phyloP scores from a whole-genome alignment of 2,113 vertebrate genomes.

The Campylomormyrus tamandua region DNA sequence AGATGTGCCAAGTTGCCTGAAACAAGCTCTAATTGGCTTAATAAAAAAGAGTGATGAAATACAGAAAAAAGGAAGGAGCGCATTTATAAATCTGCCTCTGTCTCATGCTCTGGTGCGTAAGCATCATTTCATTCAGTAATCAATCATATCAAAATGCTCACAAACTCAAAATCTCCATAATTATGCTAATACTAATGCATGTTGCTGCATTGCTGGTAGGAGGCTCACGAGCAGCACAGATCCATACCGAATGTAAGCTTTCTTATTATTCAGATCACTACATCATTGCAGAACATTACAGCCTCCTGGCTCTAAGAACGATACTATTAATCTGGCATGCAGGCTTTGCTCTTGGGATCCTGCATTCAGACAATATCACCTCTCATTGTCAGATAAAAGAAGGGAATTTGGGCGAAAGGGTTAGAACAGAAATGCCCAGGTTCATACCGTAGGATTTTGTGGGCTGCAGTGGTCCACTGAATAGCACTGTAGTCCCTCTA shows the following conservation, averaged over 20 bases:
- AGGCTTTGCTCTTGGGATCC: not conserved
- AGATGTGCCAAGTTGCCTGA: conserved; percentile 56
- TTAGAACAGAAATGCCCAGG: not conserved
- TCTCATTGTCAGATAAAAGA: not conserved
- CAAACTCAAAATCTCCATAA: not conserved
- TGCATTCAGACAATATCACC: not conserved
- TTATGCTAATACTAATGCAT: not conserved
- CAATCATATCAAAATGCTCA: not conserved
- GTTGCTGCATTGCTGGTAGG: not conserved
- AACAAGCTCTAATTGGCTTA: conserved; percentile 62
- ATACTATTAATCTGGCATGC: not conserved
- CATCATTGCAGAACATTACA: not conserved
- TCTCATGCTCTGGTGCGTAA: not conserved
- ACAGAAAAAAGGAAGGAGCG: conserved; percentile 6
- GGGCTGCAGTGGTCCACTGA: not conserved
- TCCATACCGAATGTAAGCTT: not conserved
- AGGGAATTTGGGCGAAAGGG: not conserved
- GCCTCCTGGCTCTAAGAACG: not conserved
- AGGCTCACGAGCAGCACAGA: not conserved
- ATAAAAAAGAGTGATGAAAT: conserved; percentile 40
- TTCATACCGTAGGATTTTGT: not conserved
- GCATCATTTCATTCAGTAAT: not conserved
- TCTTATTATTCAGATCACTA: not conserved
- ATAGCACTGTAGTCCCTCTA: not conserved
- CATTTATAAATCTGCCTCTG: not conserved